Evolutionary conservation across 2,888 invertebrate genomes (phyloP), one percentile per base, ranked within the genome.

Genomic region (Agrotis exclamationis): DNA sequence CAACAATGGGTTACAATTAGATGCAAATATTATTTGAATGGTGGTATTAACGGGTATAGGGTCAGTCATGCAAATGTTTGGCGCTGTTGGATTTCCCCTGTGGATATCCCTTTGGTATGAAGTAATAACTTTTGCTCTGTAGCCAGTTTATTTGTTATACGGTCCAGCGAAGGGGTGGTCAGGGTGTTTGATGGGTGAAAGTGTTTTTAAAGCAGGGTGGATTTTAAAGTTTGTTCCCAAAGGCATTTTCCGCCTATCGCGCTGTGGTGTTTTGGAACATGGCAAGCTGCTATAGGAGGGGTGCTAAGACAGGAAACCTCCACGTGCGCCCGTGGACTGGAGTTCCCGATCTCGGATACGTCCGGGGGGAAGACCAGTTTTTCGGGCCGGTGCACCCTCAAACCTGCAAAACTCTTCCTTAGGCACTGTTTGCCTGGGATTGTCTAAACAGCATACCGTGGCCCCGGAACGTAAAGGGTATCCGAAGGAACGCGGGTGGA

Each of bases 21-120:
- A 95, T 95, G 95, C 93, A 95, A 95, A 95, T 95, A 94, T 92
- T 87, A 92, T 92, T 92, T 90, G 89, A 89, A 92, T 88, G 82
- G 91, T 88, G 87, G 89, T 90, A 90, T 92, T 92, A 93, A 92
- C 89, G 70, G 62, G 85, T 88, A 87, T 86, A 87, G 94, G 95
- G 95, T 95, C 94, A 94, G 91, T 89, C 90, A 93, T 91, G 92
- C 92, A 94, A 93, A 94, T 93, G 90, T 87, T 84, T 82, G 83
- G 82, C 86, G 87, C 88, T 90, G 89, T 89, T 90, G 88, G 88
- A 96, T 95, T 95, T 96, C 96, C 95, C 95, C 78, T 85, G 94
- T 90, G 95, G 91, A 93, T 89, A 87, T 87, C 89, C 91, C 88
- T 85, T 72, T 76, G 69, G 82, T 89, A 92, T 93, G 86, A 90